Base-by-base conservation (phyloP, 2,113 vertebrate genomes). In the Capreolus pygargus region DNA sequence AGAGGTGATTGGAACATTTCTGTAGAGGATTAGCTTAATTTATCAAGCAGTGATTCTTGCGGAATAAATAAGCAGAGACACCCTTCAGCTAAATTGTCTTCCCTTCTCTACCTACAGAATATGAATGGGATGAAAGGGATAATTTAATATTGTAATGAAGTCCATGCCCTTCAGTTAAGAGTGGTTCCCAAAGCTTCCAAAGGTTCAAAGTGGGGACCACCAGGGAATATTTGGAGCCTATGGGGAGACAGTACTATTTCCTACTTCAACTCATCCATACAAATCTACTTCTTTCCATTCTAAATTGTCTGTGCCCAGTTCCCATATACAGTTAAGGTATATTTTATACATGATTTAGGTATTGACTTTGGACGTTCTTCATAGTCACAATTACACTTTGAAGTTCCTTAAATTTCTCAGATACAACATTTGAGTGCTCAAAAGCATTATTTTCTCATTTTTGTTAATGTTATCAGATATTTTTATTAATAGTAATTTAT, bases 11-110 rank as follows among this genome's bases (percentile, higher is more conserved):
- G 52, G 78, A 97, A 97, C 0, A 90, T 95, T 97, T 98, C 87
- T 98, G n/a, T 43, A 43, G 96, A 97, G 36, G 55, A 91, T 98
- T 97, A 91, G 67, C 23, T 94, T 97, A n/a, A 83, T 98, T 98
- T 92, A 81, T 97, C 96, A 97, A 98, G 96, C 30, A 95, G 14
- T 17, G 58, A 25, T 6, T 97, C 21, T 85, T 23, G 11, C 94
- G 1, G 50, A 97, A 98, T 95, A 98, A 98, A 98, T 90, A 25
- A 98, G 10, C 12, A 93, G 95, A 92, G 21, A 57, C 11, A 67
- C 10, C 2, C 57, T 91, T 92, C 21, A 93, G 47, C 39, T 96
- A 86, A 95, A 84, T 47, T 76, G 19, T 85, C 55, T 50, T 78
- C 16, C n/a, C 30, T 84, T 8, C 7, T 85, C 27, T 88, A 67